Conservation (phyloP, 2,797 vertebrate species). For the Poecilia wingei region DNA sequence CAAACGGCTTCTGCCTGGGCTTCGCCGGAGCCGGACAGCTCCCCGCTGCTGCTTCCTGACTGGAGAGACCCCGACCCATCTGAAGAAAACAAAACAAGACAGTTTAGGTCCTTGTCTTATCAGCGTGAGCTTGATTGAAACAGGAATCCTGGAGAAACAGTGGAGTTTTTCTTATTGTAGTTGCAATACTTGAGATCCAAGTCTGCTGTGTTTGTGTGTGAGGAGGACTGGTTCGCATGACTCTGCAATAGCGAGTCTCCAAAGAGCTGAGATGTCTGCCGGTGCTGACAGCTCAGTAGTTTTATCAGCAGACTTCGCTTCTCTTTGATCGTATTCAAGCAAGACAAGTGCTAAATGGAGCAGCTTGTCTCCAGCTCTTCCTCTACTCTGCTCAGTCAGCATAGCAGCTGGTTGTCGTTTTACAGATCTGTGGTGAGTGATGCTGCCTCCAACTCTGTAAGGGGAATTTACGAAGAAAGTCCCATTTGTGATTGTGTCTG, state of each 20-base stretch:
- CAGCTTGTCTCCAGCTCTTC: background rate
- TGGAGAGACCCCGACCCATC: slow-evolving; percentile 57
- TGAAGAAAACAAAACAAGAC: slow-evolving; percentile 18
- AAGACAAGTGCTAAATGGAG: background rate
- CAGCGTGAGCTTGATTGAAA: background rate
- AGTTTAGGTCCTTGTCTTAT: background rate
- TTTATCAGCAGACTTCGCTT: background rate
- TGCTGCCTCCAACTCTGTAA: too few species aligned
- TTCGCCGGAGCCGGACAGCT: slow-evolving; percentile 49
- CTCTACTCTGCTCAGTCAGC: background rate
- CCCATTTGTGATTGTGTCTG: background rate
- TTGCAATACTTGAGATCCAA: background rate
- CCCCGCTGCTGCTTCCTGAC: slow-evolving; percentile 63
- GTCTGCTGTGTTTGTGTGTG: background rate
- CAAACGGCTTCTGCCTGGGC: slow-evolving; percentile 61
- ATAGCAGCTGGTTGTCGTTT: background rate
- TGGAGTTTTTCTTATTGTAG: too few species aligned
- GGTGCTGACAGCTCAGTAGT: background rate
- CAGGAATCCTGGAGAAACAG: background rate
- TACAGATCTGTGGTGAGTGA: background rate
- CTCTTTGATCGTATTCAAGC: background rate
- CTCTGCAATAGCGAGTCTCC: background rate
- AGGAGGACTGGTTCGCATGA: background rate
- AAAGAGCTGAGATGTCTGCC: background rate
- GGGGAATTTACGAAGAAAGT: too few species aligned